Base-by-base conservation (phyloP, 1,140 invertebrate genomes). In the Solenopsis fugax region DNA sequence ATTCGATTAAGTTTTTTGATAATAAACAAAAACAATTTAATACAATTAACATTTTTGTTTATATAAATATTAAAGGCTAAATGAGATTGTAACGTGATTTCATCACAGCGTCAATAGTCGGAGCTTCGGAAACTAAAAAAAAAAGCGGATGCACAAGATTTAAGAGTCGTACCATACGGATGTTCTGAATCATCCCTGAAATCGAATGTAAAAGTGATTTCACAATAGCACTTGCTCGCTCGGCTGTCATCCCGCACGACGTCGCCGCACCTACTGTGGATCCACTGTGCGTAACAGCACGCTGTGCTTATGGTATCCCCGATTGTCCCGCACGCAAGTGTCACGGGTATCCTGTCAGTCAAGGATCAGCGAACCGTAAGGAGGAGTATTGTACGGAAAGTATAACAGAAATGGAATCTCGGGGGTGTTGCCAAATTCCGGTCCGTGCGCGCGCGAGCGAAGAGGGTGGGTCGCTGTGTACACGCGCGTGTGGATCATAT, bases 211-310 rank as follows among this genome's bases (percentile, higher is more conserved):
- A 90, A 90, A 81, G 75, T 91, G 92, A 93, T 93, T 93, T 91
- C 93, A 95, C 94, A 95, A 94, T 94, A 91, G 90, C 93, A 95
- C 94, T 94, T 94, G 94, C 90, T 91, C 91, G 87, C 64, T 84
- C 64, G 73, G 90, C 90, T 93, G 94, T 93, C 94, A 92, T 90
- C 71, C 88, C 18, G 87, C 45, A 9, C 89, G 91, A 94, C 91
- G 85, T 85, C 24, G 86, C 86, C 81, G 87, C 89, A 92, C 88
- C 88, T 92, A 91, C 85, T 10, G 65, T 71, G 9, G 9, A 56
- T 69, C 16, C 64, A 71, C 77, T 71, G 48, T 85, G 89, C 93
- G 93, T 92, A 92, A 94, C 91, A 87, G 85, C 85, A 62, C 62
- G 71, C 82, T 64, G 73, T 54, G 54, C n/a, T 45, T 69, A 69